A percentile compares a stretch with the other conserved stretches of the same genome.
These are phyloP conservation scores for Tragulus kanchil DNA, from an alignment of 2,113 vertebrate species.

Conservation along the genomic window DNA sequence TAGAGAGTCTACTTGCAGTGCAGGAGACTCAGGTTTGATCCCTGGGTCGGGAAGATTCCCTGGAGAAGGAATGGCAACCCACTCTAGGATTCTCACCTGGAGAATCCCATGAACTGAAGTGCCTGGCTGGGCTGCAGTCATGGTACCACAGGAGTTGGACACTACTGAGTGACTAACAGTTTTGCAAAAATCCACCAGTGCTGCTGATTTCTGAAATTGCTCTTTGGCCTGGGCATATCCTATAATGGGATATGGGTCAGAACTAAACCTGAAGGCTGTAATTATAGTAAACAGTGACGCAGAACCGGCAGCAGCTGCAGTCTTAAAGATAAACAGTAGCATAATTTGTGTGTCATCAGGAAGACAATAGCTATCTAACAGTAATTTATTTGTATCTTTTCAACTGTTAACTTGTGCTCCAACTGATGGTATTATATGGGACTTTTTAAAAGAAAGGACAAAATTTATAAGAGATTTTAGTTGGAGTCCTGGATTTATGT, in stretches of 20 bases:
- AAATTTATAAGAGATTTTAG: not conserved
- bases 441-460: conserved; percentile 22
- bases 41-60: too few species aligned
- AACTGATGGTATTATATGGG: conserved; percentile 5
- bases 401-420: conserved; percentile 7
- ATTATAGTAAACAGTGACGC: conserved; percentile 56
- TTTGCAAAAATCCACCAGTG: not conserved
- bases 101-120: too few species aligned
- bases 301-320: conserved; percentile 67
- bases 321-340: conserved; percentile 61
- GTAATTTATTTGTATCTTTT: conserved; percentile 68
- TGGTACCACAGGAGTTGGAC: too few species aligned
- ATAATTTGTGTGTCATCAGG: conserved; percentile 64
- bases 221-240: conserved; percentile 73
- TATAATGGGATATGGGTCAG: conserved; percentile 81
- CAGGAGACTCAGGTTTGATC: too few species aligned
- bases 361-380: conserved; percentile 70
- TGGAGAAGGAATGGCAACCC: too few species aligned
- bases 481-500: conserved; percentile 26
- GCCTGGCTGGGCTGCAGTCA: too few species aligned
- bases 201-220: conserved; percentile 65
- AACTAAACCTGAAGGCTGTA: conserved; percentile 66
- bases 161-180: too few species aligned
- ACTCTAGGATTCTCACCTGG: too few species aligned
- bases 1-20: too few species aligned